Conservation (phyloP, 1,140 invertebrate genomes). For the Luehdorfia chinensis region DNA sequence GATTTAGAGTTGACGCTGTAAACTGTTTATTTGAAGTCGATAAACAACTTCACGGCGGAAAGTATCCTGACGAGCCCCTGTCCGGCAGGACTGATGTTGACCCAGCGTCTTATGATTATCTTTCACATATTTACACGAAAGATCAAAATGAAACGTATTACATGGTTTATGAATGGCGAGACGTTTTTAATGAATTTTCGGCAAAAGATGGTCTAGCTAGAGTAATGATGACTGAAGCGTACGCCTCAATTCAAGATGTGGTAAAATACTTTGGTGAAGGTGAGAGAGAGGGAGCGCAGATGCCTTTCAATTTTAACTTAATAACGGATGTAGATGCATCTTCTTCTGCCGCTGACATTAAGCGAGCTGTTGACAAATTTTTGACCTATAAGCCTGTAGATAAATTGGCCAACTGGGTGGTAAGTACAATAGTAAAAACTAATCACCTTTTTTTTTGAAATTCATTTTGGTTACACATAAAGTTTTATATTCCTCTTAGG, state of each 20-base stretch:
- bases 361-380: too few species aligned
- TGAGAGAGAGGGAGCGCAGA: too few species aligned
- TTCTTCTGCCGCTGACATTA: too few species aligned
- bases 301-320: conserved; percentile 82
- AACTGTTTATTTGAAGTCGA: too few species aligned
- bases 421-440: conserved; percentile 64
- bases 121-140: too few species aligned
- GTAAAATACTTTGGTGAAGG: conserved; percentile 82
- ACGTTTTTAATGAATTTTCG: conserved; percentile 79
- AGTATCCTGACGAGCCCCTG: conserved; percentile 77
- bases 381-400: too few species aligned
- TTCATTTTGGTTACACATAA: background rate
- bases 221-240: too few species aligned
- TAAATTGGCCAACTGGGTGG: conserved; percentile 81
- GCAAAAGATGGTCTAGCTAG: conserved; percentile 55
- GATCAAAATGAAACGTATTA: too few species aligned
- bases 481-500: too few species aligned
- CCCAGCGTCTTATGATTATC: conserved; percentile 76
- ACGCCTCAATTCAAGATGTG: conserved; percentile 72
- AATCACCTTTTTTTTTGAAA: too few species aligned
- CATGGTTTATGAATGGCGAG: too few species aligned
- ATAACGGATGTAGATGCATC: conserved; percentile 75
- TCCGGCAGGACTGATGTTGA: conserved; percentile 64
- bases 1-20: too few species aligned
- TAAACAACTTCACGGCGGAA: conserved; percentile 78